Percentiles rank a stretch among this genome's conserved stretches.
These are phyloP conservation scores for Zygothrica quintamaculata DNA, from an alignment of 2,888 invertebrate genomes.

Conservation along the genomic window DNA sequence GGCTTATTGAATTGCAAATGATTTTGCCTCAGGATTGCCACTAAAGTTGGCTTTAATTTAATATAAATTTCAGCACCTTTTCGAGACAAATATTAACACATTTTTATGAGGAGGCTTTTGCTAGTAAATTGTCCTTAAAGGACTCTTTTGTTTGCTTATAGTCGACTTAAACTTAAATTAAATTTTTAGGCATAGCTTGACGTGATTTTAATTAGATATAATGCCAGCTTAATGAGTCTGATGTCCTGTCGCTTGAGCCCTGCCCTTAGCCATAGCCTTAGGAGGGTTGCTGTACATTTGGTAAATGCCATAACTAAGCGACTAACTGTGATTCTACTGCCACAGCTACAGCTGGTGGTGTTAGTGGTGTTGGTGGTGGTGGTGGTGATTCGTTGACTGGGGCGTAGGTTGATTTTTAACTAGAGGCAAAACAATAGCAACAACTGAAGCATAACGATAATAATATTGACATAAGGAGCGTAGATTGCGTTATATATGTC, in stretches of 20 bases:
- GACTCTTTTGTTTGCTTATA: no score
- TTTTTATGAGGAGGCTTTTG: neutral
- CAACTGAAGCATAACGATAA: constrained; percentile 11
- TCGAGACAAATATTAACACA: neutral
- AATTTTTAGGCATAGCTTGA: constrained; percentile 47
- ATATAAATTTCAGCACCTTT: neutral
- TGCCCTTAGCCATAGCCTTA: neutral
- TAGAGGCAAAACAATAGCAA: constrained; percentile 1
- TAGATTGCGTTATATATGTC: constrained; percentile 17
- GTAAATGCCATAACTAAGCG: constrained; percentile 27
- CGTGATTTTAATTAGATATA: constrained; percentile 70
- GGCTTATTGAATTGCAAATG: constrained; percentile 56
- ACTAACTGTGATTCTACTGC: neutral
- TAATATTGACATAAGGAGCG: constrained; percentile 31
- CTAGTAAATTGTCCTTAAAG: constrained; percentile 11
- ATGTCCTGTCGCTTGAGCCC: constrained; percentile 37
- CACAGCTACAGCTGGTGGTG: no score
- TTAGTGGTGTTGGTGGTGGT: no score
- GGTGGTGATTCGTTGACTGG: constrained; percentile 9
- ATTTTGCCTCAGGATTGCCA: constrained; percentile 25
- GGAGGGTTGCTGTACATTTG: constrained; percentile 15
- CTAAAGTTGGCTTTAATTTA: constrained; percentile 27
- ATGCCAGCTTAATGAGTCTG: constrained; percentile 63
- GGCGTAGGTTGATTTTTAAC: neutral
- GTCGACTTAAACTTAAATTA: constrained; percentile 52